phyloP scores from a whole-genome alignment of 2,797 vertebrate genomes.

The Pempheris klunzingeri region DNA sequence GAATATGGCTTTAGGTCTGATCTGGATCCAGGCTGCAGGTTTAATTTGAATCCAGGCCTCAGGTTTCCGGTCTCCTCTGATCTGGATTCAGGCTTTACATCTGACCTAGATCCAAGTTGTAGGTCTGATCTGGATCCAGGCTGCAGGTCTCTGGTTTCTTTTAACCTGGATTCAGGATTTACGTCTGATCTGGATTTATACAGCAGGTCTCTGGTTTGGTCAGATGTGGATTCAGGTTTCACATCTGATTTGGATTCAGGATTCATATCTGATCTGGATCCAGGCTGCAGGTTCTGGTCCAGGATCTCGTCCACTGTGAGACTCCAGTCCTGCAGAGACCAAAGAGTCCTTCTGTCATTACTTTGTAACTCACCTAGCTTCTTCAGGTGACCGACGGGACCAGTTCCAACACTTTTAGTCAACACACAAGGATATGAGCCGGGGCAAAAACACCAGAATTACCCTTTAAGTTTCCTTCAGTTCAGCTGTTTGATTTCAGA shows the following conservation, averaged over 20 bases:
- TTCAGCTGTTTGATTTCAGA: background rate
- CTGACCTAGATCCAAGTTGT: slow-evolving; percentile 35
- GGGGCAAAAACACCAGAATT: too few species aligned
- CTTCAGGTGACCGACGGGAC: too few species aligned
- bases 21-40: slow-evolving; percentile 11
- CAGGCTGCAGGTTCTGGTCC: background rate
- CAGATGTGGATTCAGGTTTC: background rate
- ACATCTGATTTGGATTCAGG: background rate
- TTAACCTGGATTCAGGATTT: background rate
- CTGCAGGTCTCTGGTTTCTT: slow-evolving; percentile 27
- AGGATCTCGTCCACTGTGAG: slow-evolving; percentile 72
- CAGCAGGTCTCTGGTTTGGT: background rate
- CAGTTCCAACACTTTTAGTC: too few species aligned
- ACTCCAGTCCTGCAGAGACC: slow-evolving; percentile 83
- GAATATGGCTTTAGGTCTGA: slow-evolving; percentile 29
- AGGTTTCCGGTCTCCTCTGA: slow-evolving; percentile 79
- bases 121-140: background rate
- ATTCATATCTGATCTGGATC: background rate
- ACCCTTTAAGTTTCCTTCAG: background rate
- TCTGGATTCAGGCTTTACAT: background rate
- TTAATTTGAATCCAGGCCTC: background rate
- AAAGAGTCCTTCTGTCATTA: too few species aligned
- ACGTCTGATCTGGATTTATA: slow-evolving; percentile 33
- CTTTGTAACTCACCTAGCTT: too few species aligned
- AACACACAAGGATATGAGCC: too few species aligned